Evolutionary conservation across 2,797 vertebrate species (phyloP), one percentile per base, ranked within the genome.

Genomic region (Tolypeutes matacus): DNA sequence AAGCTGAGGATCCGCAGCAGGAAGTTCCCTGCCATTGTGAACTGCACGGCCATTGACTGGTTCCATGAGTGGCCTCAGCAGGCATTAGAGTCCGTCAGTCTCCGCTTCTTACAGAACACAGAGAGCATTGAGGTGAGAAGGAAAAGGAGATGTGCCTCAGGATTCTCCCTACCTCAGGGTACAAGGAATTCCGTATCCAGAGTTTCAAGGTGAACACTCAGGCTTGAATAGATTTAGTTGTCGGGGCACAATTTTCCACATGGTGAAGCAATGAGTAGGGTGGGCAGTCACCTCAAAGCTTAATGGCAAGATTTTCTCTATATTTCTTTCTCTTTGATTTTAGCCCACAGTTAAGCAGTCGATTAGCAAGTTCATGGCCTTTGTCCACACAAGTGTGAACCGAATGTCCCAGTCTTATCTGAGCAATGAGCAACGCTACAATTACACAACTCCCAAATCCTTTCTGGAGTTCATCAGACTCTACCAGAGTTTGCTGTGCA

Each of bases 381-480:
- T 99, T 0, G 98, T 99, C 39, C 99, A 99, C 97, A 97, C 97
- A 25, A 99, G 99, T 4, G 99, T 99, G 97, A 99, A 99, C 15
- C 98, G 98, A 70, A 95, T 96, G 12, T 99, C 99, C 25, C 99
- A 96, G 88, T 97, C 98, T 84, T 99, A 99, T 94, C 98, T 99
- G 95, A 98, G 97, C 96, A 99, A 98, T 0, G 99, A 99, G 91
- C 98, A 99, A 3, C 98, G 99, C 51, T 99, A 99, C 97, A 99
- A 99, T 98, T 99, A 99, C 98, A 99, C 99, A 65, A 99, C 99
- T 0, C 99, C 99, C 49, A 99, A 99, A 96, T 99, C 99, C 0
- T 99, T 99, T 97, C 99, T 99, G 96, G 99, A 99, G 97, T 99
- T 99, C 97, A 99, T 99, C 98, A 99, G 99, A 92, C 98, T 99